phyloP scores from a whole-genome alignment of 2,797 vertebrate species.

The Silurus aristotelis region DNA sequence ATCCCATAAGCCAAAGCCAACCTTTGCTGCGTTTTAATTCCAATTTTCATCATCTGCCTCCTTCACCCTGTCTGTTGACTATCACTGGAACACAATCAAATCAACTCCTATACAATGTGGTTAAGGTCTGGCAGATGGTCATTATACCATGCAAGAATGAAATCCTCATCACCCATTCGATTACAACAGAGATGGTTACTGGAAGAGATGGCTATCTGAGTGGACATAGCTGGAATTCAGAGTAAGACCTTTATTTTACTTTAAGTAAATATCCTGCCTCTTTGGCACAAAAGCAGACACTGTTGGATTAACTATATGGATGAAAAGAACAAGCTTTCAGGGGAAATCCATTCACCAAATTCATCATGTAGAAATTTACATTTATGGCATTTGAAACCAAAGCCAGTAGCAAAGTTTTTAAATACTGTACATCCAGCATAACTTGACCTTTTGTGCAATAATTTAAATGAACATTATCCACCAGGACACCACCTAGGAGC shows the following conservation, averaged over 20 bases:
- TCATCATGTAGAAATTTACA: neutral
- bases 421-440: neutral
- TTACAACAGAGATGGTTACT: neutral
- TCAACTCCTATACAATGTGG: neutral
- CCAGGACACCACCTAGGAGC: too few species aligned
- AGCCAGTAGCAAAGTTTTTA: neutral
- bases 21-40: neutral
- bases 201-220: neutral
- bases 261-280: neutral
- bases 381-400: too few species aligned
- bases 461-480: neutral
- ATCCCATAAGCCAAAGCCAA: neutral
- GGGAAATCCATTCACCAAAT: neutral
- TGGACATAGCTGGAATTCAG: neutral
- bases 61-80: neutral
- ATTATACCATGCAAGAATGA: neutral
- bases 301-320: neutral
- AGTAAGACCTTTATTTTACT: neutral
- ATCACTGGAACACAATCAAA: neutral
- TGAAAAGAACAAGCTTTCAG: neutral
- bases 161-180: neutral
- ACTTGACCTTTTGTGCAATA: neutral
- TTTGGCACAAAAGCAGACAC: neutral
- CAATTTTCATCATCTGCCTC: neutral
- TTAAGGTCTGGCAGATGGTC: slow-evolving; percentile 12